Evolutionary conservation across 2,113 vertebrate species (phyloP).

Genomic region (Merops nubicus): DNA sequence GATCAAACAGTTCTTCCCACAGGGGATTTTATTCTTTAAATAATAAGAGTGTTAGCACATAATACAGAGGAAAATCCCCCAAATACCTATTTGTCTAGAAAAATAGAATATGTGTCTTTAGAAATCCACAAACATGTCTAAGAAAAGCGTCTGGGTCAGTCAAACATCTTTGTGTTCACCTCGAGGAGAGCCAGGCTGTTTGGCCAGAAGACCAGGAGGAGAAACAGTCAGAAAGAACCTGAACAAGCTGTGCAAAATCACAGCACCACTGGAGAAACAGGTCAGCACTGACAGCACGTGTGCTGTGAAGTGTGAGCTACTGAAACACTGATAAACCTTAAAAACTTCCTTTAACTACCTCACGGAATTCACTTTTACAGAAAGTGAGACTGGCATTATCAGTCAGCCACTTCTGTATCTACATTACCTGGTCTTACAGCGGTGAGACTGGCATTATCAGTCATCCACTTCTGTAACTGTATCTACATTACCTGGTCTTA

Average conservation of each 20-base stretch:
- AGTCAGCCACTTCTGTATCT: rapidly evolving
- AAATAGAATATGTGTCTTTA: neutral
- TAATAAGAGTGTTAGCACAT: neutral
- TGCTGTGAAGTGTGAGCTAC: neutral
- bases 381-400: neutral
- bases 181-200: neutral
- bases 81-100: neutral
- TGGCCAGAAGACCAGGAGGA: neutral
- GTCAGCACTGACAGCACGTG: neutral
- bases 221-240: neutral
- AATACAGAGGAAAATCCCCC: neutral
- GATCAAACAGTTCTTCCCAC: neutral
- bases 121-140: neutral
- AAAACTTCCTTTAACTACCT: neutral
- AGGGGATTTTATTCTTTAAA: neutral
- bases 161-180: neutral
- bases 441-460: too few species aligned
- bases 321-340: neutral
- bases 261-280: neutral
- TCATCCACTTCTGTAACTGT: neutral
- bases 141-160: neutral
- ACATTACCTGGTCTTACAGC: neutral
- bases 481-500: neutral
- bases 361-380: neutral
- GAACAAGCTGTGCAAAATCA: neutral